Conservation (phyloP, 2,113 vertebrate species). For the Panurus biarmicus region DNA sequence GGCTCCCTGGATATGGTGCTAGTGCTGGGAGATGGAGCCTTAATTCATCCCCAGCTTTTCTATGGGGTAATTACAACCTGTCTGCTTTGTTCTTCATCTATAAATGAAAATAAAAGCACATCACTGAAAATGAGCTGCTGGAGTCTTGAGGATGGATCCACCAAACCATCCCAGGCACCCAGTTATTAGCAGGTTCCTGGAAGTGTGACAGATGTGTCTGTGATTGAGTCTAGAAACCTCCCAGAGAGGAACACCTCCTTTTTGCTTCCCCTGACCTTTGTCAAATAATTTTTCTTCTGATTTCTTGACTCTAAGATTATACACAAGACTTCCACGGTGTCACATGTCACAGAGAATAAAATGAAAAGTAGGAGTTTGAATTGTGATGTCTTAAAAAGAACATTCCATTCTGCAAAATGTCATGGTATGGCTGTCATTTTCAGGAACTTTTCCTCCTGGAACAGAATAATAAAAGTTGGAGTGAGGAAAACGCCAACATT, state of each 20-base stretch:
- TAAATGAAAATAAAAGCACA: background rate
- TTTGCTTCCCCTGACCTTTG: background rate
- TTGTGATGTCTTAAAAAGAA: background rate
- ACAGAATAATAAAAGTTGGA: background rate
- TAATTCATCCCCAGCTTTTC: background rate
- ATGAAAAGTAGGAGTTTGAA: background rate
- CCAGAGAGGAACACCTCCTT: background rate
- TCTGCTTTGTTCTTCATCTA: background rate
- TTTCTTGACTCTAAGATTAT: background rate
- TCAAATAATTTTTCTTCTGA: background rate
- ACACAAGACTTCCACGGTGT: background rate
- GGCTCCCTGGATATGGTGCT: background rate
- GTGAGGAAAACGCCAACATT: background rate
- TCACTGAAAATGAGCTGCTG: background rate
- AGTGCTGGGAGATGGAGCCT: background rate
- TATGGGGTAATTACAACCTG: background rate
- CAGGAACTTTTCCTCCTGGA: background rate
- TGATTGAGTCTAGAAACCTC: background rate
- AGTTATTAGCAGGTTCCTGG: background rate
- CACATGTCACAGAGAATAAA: background rate
- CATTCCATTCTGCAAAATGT: background rate
- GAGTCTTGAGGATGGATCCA: background rate
- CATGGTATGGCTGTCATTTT: background rate
- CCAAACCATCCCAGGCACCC: background rate
- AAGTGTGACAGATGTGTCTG: background rate